Percentiles rank a stretch among this genome's conserved stretches.
These are phyloP conservation scores for Valencia hispanica DNA, from an alignment of 2,797 vertebrate genomes.

Conservation along the genomic window DNA sequence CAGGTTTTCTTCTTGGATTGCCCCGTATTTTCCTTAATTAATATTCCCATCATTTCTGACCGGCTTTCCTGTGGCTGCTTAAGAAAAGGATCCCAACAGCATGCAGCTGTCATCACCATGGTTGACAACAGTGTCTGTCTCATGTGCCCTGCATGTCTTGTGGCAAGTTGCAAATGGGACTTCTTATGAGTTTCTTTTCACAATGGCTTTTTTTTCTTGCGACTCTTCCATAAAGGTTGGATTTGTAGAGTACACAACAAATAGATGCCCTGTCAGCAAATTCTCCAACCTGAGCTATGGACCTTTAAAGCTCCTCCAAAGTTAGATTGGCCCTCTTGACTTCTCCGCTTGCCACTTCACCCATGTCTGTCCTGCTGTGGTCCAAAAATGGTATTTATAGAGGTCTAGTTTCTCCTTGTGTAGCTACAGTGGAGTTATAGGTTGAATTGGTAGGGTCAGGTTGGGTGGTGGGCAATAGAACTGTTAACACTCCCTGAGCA, in stretches of 20 bases:
- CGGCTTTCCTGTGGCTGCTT: too few relatives aligned
- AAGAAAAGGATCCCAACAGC: too few relatives aligned
- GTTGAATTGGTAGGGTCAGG: not conserved
- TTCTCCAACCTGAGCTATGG: not conserved
- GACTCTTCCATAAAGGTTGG: not conserved
- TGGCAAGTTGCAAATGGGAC: not conserved
- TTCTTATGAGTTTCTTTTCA: not conserved
- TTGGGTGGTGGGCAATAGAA: constrained; percentile 42
- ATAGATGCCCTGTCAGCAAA: not conserved
- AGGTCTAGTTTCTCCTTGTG: constrained; percentile 63
- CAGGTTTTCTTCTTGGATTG: too few relatives aligned
- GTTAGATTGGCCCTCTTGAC: not conserved
- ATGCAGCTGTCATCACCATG: too few relatives aligned
- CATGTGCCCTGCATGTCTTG: not conserved
- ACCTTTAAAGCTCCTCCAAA: not conserved
- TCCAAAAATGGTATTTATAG: constrained; percentile 41
- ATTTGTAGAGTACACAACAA: not conserved
- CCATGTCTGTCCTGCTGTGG: not conserved
- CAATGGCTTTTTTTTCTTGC: not conserved
- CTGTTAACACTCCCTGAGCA: constrained; percentile 48
- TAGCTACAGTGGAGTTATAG: constrained; percentile 18
- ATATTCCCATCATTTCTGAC: too few relatives aligned
- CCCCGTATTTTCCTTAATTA: too few relatives aligned
- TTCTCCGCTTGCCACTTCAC: not conserved
- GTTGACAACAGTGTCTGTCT: not conserved